A percentile compares a stretch with the other conserved stretches of the same genome.
Conservation (phyloP, 2,113 vertebrate genomes). For the Malurus cyaneus region DNA sequence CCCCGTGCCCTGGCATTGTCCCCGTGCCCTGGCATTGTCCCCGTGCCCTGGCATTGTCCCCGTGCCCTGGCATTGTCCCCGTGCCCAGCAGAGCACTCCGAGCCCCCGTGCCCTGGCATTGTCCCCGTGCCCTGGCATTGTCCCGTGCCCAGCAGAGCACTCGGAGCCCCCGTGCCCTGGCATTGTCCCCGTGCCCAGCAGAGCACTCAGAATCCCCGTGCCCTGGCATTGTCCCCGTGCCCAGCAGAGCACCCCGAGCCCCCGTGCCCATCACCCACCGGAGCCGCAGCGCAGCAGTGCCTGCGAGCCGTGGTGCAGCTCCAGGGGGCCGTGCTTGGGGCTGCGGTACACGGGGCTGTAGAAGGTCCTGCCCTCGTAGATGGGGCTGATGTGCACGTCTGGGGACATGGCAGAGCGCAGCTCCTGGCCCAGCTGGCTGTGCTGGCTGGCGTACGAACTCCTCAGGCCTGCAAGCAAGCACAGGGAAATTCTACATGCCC, state of each 20-base stretch:
- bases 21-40: no score
- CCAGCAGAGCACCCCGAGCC: neutral
- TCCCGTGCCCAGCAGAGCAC: no score
- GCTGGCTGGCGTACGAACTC: constrained; percentile 92
- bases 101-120: no score
- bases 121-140: no score
- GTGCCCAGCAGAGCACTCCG: no score
- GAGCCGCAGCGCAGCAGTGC: constrained; percentile 85
- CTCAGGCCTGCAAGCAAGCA: constrained; percentile 80
- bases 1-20: no score
- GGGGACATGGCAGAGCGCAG: constrained; percentile 88
- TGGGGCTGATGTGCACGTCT: constrained; percentile 91
- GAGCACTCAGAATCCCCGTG: no score
- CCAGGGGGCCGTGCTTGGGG: constrained; percentile 79
- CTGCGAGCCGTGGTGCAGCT: constrained; percentile 82
- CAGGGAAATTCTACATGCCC: neutral
- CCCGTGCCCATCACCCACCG: constrained; percentile 72
- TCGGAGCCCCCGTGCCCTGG: no score
- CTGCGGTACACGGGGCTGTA: constrained; percentile 91
- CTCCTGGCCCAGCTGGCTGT: constrained; percentile 90
- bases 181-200: no score
- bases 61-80: neutral
- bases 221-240: neutral
- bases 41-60: no score
- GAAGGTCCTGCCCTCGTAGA: constrained; percentile 91